Evolutionary conservation across 2,888 invertebrate species (phyloP), one percentile per base, ranked within the genome.

Genomic region (Willowsia nigromaculata): DNA sequence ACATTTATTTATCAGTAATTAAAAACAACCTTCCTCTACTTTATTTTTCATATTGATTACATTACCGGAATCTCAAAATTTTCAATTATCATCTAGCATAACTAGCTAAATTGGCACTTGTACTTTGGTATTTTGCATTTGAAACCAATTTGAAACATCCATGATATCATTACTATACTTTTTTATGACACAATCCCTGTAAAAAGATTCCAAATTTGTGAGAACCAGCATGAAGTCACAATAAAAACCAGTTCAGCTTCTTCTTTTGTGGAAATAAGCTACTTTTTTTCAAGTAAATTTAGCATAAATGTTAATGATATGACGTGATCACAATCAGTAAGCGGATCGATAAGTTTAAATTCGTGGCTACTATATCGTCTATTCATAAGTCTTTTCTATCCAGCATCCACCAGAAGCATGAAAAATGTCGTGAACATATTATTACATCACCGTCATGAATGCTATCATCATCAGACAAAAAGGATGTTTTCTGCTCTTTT

Each of bases 231-330:
- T 76, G 76, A 53, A 76, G 30, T 33, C 30, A 15, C 50, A 76
- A 76, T 76, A 76, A 76, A 71, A 76, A 50, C 30, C 27, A 47
- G 47, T 76, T 33, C 50, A 76, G 50, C 50, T 76, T 76, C 76
- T 50, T 15, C 50, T 53, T 76, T 76, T 53, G 50, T 50, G 50
- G 27, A 50, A 50, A 30, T 18, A 27, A 43, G 7, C 30, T 15
- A 30, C n/a, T 4, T 76, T 76, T 47, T 74, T 76, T 13, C 22
- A 0, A 13, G 15, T 18, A 50, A 53, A 53, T 53, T 76, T 53
- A 50, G 22, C 50, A 37, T 71, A 33, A 30, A 74, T 74, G 3
- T 33, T 5, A 50, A 0, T 53, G 50, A 76, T n/a, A n/a, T 76
- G 76, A 76, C 76, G 76, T 76, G 53, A 76, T 76, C 30, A 33